Base-by-base conservation (phyloP, 37 sponge, comb jelly and placozoan genomes). In the Cliona cf. orientalis region DNA sequence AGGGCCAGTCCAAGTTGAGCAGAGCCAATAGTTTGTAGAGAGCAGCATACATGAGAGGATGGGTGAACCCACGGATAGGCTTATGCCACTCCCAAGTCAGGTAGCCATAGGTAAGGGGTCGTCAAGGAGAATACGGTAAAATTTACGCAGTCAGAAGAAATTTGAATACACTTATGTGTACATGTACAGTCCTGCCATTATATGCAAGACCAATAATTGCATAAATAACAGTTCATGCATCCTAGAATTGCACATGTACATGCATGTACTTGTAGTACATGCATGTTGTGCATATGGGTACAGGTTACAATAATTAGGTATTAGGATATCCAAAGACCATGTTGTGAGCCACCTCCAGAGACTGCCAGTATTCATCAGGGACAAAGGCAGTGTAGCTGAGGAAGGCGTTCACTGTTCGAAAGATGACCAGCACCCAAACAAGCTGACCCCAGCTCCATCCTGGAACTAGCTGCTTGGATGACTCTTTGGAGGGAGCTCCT, bases 281-380 rank as follows among this genome's bases (percentile, higher is more conserved):
- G 55, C 17, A 17, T 11, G 55, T 17, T 17, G 55, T 49, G 17
- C 11, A 11, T 19, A 49, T 49, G 17, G 11, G 17, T 11, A 49
- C 55, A 49, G 11, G 55, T 11, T 49, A 49, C 55, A 49, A 49
- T 63, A 63, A 26, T 26, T 68, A 37, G 14, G 31, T 28, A 44
- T 12, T 21, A 75, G 81, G 87, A 89, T 94, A 95, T 74, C 92
- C 86, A 64, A 88, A 95, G 33, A 84, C 79, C 49, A 80, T 73
- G n/a, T 61, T 74, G 84, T 95, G 92, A 28, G 93, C 90, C 17
- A 95, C 90, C 62, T 95, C 96, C 63, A 95, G 75, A 1, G 82
- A 36, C 76, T 95, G 96, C 93, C 93, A 96, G 80, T 90, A 84
- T 56, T 96, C 96, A 69, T 96, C 96, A 25, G 96, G 91, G 3